Base-by-base conservation (phyloP, 2,888 invertebrate genomes). In the Tethea ocularis region DNA sequence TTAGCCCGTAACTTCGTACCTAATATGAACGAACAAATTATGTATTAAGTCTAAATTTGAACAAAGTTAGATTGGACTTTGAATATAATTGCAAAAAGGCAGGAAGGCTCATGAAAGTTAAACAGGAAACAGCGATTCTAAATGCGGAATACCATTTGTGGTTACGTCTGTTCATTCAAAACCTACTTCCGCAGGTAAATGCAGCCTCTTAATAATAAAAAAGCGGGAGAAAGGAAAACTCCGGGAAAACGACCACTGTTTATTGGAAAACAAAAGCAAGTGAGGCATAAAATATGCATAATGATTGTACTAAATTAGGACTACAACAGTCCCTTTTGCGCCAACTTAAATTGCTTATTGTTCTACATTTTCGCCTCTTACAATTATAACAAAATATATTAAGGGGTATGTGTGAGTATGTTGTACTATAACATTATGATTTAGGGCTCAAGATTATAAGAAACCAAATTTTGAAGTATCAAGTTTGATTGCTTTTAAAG, bases 301-400 rank as follows among this genome's bases (percentile, higher is more conserved):
- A 88, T 87, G 87, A 87, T 88, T 87, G 88, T 87, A 87, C 84
- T 89, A 88, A 89, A 89, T 91, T 90, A 88, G 87, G 77, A 77
- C 75, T 75, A 82, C 80, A 83, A 82, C 76, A 76, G 81, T 74
- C 80, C 83, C 78, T 82, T 87, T 87, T 85, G 80, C 73, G 81
- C 74, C 65, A 72, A 83, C 84, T 86, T 77, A 81, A 86, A 88
- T 88, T 88, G 86, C 86, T 87, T 88, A 88, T 84, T 86, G 84
- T 83, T 71, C 72, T 74, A 77, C 70, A 68, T 82, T 88, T 81
- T 78, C 74, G 73, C 76, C 79, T 79, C 38, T 57, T 26, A 38
- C 52, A 57, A 17, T n/a, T n/a, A 38, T 46, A 11, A 24, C 7
- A 17, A 59, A 22, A n/a, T n/a, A n/a, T n/a, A n/a, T n/a, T n/a